Evolutionary conservation across 2,113 vertebrate species (phyloP).

Genomic region (Mesoclemmys tuberculata): DNA sequence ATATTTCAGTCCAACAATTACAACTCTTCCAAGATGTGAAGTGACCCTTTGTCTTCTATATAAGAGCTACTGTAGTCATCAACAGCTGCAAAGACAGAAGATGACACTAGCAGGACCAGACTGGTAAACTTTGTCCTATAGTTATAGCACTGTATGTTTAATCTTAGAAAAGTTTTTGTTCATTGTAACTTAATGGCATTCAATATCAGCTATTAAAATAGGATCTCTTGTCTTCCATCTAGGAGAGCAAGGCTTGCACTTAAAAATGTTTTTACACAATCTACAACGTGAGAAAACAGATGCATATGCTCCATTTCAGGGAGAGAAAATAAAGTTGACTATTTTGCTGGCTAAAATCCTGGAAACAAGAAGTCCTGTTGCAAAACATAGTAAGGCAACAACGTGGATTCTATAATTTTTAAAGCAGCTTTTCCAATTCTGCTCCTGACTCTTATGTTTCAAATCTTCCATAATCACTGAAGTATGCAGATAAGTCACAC

Average conservation of each 20-base stretch:
- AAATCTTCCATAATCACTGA: not conserved
- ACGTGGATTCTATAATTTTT: not conserved
- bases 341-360: constrained; percentile 7
- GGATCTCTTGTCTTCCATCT: constrained; percentile 36
- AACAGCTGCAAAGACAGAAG: constrained; percentile 86
- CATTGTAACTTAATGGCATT: constrained; percentile 64
- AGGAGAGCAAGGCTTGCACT: not conserved
- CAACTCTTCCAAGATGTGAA: constrained; percentile 74
- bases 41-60: constrained; percentile 78
- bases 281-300: constrained; percentile 62
- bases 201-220: constrained; percentile 57
- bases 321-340: constrained; percentile 45
- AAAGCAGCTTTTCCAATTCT: not conserved
- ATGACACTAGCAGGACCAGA: constrained; percentile 81
- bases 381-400: not conserved
- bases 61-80: constrained; percentile 81
- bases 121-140: constrained; percentile 74
- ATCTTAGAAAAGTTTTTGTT: constrained; percentile 73
- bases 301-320: constrained; percentile 46
- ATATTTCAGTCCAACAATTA: constrained; percentile 73
- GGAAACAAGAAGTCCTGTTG: constrained; percentile 39
- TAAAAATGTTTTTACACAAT: constrained; percentile 26
- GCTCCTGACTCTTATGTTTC: not conserved
- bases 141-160: constrained; percentile 63
- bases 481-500: constrained; percentile 26